phyloP scores from a whole-genome alignment of 2,888 invertebrate species.

The Pollenia angustigena region DNA sequence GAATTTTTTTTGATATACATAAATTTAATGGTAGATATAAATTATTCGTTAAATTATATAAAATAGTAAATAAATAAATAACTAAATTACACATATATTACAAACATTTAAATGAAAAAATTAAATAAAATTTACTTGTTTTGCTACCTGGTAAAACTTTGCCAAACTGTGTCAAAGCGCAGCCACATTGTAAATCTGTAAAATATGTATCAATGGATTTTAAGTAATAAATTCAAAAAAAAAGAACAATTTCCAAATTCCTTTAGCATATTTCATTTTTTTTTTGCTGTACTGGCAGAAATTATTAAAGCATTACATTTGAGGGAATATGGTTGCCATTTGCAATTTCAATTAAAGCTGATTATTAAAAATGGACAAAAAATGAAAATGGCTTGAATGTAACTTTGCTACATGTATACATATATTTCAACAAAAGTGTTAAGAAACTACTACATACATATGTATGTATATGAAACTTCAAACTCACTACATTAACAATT shows the following conservation, averaged over 20 bases:
- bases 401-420: neutral
- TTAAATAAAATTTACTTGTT: slow-evolving; percentile 56
- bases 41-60: slow-evolving; percentile 3
- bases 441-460: neutral
- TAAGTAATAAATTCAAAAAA: neutral
- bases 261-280: neutral
- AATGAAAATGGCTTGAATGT: neutral
- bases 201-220: slow-evolving; percentile 65
- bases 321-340: slow-evolving; percentile 4
- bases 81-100: slow-evolving; percentile 3
- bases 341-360: slow-evolving; percentile 40
- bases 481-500: slow-evolving; percentile 33
- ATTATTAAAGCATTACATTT: slow-evolving; percentile 22
- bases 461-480: slow-evolving; percentile 1
- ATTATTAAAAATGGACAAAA: slow-evolving; percentile 1
- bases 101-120: slow-evolving; percentile 4
- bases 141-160: slow-evolving; percentile 81
- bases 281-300: slow-evolving; percentile 12
- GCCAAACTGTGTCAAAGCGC: slow-evolving; percentile 82
- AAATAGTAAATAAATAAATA: slow-evolving; percentile 12
- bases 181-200: slow-evolving; percentile 83
- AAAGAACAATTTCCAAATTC: slow-evolving; percentile 3
- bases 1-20: neutral
- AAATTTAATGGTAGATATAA: neutral
- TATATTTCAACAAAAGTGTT: neutral